These are phyloP conservation scores for Tyto alba DNA, from an alignment of 2,113 vertebrate genomes.

Conservation along the genomic window DNA sequence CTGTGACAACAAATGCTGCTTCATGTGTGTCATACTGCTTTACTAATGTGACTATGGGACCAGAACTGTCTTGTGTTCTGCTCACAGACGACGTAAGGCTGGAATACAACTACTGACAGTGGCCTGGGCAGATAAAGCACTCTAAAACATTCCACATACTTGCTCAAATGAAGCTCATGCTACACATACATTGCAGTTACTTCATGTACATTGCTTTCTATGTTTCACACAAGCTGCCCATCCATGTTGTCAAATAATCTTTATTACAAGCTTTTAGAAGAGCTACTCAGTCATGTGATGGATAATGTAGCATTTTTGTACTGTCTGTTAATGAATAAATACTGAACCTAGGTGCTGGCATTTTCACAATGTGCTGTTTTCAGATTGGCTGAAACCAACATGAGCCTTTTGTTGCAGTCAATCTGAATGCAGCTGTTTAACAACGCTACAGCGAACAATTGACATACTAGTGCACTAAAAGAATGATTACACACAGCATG, in stretches of 20 bases:
- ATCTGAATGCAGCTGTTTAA: constrained; percentile 30
- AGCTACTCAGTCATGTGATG: background rate
- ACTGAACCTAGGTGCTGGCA: background rate
- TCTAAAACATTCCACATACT: background rate
- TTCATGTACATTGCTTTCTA: accelerated
- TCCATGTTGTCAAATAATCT: background rate
- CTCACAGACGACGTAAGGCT: background rate
- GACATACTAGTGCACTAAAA: constrained; percentile 34
- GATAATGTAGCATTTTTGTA: background rate
- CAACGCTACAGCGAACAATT: background rate
- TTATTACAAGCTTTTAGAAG: background rate
- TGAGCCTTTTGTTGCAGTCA: background rate
- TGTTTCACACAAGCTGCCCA: background rate
- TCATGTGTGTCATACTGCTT: background rate
- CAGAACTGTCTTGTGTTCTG: background rate
- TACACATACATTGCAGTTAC: accelerated
- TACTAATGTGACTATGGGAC: background rate
- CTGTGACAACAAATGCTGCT: background rate
- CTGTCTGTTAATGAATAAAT: background rate
- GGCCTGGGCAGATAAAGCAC: background rate
- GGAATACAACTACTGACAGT: background rate
- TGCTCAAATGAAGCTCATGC: background rate
- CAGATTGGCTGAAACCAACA: background rate
- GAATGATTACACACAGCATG: constrained; percentile 51
- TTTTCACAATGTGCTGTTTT: background rate